Evolutionary conservation across 2,113 vertebrate genomes (phyloP).

Genomic region (Dascyllus trimaculatus): DNA sequence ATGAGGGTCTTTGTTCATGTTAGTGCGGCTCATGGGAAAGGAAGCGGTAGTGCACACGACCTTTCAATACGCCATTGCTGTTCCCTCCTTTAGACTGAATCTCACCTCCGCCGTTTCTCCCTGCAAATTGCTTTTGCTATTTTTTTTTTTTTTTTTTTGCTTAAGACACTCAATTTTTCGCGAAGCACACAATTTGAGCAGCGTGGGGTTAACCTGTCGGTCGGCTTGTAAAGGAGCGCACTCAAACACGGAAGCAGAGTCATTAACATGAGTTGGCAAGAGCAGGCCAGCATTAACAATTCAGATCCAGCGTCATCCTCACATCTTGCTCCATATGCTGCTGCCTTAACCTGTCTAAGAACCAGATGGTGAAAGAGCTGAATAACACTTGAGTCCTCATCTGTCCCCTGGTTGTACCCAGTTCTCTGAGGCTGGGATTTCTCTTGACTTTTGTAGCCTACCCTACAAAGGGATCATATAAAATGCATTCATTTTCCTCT

Average conservation of each 20-base stretch:
- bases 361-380: slow-evolving; percentile 64
- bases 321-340: slow-evolving; percentile 61
- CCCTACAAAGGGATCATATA: slow-evolving; percentile 6
- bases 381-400: slow-evolving; percentile 53
- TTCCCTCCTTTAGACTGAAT: slow-evolving; percentile 56
- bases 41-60: slow-evolving; percentile 51
- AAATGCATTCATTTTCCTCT: background rate
- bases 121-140: slow-evolving; percentile 39
- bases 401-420: slow-evolving; percentile 40
- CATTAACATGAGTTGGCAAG: slow-evolving; percentile 34
- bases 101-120: slow-evolving; percentile 28
- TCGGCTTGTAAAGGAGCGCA: background rate
- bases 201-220: slow-evolving; percentile 10
- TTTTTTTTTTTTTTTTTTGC: background rate
- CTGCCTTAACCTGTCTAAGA: slow-evolving; percentile 36
- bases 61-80: slow-evolving; percentile 48
- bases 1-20: slow-evolving; percentile 59
- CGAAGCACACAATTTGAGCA: slow-evolving; percentile 2
- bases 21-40: slow-evolving; percentile 44
- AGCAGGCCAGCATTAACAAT: slow-evolving; percentile 56
- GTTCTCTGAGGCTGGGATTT: slow-evolving; percentile 29
- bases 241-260: slow-evolving; percentile 34
- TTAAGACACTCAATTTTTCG: too few species aligned
- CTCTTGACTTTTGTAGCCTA: slow-evolving; percentile 26
- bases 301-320: slow-evolving; percentile 46